Conservation (phyloP, 30 jellyfish, hydroid and myxozoan species). For the Turritopsis dohrnii region DNA sequence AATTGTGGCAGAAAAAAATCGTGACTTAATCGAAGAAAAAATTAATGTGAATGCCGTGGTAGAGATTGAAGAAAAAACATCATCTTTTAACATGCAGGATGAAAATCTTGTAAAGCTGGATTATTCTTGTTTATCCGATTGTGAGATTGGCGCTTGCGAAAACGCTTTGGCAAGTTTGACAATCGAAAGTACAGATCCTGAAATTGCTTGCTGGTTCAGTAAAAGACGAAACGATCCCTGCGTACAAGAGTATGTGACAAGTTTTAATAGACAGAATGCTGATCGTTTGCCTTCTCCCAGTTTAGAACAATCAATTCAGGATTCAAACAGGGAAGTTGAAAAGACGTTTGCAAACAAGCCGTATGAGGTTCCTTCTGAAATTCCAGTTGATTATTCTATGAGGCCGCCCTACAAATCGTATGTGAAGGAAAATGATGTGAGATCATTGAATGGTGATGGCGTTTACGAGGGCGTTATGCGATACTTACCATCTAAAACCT, state of each 20-base stretch:
- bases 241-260: constrained; percentile 45
- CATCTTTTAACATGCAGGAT: no score
- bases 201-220: constrained; percentile 47
- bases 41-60: not conserved
- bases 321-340: not conserved
- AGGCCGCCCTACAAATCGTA: constrained; percentile 2
- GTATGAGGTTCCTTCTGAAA: not conserved
- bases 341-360: not conserved
- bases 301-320: not conserved
- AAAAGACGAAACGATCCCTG: constrained; percentile 43
- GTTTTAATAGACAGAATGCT: constrained; percentile 47
- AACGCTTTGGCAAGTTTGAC: not conserved
- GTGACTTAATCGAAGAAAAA: not conserved
- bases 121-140: not conserved
- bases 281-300: constrained; percentile 39
- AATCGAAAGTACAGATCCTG: constrained; percentile 13
- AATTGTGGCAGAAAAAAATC: not conserved
- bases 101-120: not conserved
- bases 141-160: constrained; percentile 11
- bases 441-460: not conserved
- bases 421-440: not conserved
- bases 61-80: not conserved
- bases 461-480: not conserved
- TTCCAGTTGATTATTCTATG: not conserved
- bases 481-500: not conserved